Evolutionary conservation across 1,140 invertebrate species (phyloP), one percentile per base, ranked within the genome.

Genomic region (Sarcophaga bullata): DNA sequence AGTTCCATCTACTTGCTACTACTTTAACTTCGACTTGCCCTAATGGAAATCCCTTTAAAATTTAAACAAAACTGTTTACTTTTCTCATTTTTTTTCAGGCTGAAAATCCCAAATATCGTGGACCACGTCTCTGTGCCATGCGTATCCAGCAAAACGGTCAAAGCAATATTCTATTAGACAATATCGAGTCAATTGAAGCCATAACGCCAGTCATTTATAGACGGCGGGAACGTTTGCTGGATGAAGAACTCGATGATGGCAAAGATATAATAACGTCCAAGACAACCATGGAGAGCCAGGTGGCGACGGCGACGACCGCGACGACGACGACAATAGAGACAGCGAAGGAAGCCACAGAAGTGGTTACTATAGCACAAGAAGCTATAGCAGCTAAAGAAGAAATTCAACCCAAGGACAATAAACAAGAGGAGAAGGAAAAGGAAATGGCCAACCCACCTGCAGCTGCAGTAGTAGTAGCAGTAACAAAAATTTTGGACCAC

Each of bases 111-210:
- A 87, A 91, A 82, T 73, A 90, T 47, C 91, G 91, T 9, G 94
- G 94, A 9, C 94, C 95, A 0, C 91, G 95, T 82, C 93, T 94
- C 84, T 95, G 95, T 86, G 93, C 95, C 9, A 92, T 95, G 84
- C 91, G 94, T 47, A 91, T 95, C 81, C 94, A 95, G 84, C 94
- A 95, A 85, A 90, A 90, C 25, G 94, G 94, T 0, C 94, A 94
- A 8, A 95, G 94, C 86, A 96, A 96, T 87, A 95, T 96, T 85
- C 88, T 96, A 2, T 87, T 96, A 10, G 95, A 95, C 87, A 96
- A 95, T 86, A 93, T 93, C 19, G 93, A 94, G 80, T 93, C 93
- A 50, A 90, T 92, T 81, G 92, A 93, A 37, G 91, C 92, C 80
- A 92, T 93, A 17, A 91, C 92, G 8, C 93, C 94, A 0, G 92